Conservation (phyloP, 2,113 vertebrate genomes). For the Oryzias woworae region DNA sequence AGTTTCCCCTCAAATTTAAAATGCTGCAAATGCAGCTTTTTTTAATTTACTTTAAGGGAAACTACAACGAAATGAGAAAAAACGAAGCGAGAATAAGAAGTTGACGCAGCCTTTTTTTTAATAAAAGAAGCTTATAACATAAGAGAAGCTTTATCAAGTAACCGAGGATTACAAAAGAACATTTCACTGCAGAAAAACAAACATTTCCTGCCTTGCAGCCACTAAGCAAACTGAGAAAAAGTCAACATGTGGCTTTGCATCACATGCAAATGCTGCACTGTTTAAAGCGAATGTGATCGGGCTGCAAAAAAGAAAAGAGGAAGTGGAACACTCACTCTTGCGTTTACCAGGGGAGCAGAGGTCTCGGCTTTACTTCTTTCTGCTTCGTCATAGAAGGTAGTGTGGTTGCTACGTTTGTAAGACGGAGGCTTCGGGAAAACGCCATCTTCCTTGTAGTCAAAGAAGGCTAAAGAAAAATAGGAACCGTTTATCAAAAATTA, state of each 20-base stretch:
- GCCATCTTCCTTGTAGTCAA: conserved; percentile 93
- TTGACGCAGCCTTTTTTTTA: background rate
- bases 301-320: background rate
- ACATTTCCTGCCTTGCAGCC: conserved; percentile 29
- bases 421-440: conserved; percentile 94
- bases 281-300: background rate
- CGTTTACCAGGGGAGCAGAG: conserved; percentile 86
- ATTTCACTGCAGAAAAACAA: background rate
- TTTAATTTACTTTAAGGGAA: too few species aligned
- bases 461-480: conserved; percentile 78
- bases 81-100: background rate
- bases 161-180: background rate
- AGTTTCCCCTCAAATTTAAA: too few species aligned
- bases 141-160: conserved; percentile 5
- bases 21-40: too few species aligned
- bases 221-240: conserved; percentile 6
- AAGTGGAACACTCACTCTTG: conserved; percentile 82
- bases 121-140: background rate
- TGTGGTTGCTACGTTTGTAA: conserved; percentile 93
- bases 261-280: too few species aligned
- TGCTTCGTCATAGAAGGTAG: conserved; percentile 96
- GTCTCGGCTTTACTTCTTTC: conserved; percentile 91
- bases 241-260: background rate
- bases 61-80: too few species aligned
- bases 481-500: conserved; percentile 7